A percentile compares a stretch with the other conserved stretches of the same genome.
Conservation (phyloP, 2,113 vertebrate genomes). For the Proteles cristata region DNA sequence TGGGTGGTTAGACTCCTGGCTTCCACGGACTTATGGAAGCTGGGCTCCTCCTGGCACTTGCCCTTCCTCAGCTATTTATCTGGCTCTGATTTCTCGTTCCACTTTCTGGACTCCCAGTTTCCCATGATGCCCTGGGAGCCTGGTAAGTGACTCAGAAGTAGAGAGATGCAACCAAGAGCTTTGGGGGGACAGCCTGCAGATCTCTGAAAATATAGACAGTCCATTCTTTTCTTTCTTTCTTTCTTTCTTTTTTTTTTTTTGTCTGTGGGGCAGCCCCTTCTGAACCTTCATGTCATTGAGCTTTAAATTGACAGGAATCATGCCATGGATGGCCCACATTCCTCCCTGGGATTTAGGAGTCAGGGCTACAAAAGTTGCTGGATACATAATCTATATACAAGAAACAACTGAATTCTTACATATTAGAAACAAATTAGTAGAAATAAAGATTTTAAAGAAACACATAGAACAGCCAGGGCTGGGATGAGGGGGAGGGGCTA, state of each 20-base stretch:
- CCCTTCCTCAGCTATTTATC: background rate
- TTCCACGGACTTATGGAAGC: fast-evolving
- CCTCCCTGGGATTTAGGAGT: background rate
- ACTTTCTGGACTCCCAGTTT: background rate
- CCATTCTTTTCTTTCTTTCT: background rate
- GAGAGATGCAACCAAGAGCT: background rate
- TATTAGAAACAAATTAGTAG: background rate
- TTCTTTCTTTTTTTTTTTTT: no score
- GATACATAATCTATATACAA: background rate
- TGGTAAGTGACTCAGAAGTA: background rate
- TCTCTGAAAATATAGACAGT: background rate
- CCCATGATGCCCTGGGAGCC: background rate
- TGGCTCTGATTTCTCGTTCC: background rate
- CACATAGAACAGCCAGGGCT: background rate
- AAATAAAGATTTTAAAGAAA: background rate
- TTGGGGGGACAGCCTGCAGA: background rate
- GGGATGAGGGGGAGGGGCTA: background rate
- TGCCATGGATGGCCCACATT: background rate
- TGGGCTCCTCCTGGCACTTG: no score
- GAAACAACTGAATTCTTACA: background rate
- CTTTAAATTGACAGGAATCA: background rate
- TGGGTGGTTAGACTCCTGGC: background rate
- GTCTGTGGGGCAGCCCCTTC: background rate
- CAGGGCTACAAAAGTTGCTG: background rate
- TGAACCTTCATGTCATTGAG: background rate